Percentiles rank a stretch among this genome's conserved stretches.
These are phyloP conservation scores for Muntiacus reevesi DNA, from an alignment of 2,113 vertebrate species.

Conservation along the genomic window DNA sequence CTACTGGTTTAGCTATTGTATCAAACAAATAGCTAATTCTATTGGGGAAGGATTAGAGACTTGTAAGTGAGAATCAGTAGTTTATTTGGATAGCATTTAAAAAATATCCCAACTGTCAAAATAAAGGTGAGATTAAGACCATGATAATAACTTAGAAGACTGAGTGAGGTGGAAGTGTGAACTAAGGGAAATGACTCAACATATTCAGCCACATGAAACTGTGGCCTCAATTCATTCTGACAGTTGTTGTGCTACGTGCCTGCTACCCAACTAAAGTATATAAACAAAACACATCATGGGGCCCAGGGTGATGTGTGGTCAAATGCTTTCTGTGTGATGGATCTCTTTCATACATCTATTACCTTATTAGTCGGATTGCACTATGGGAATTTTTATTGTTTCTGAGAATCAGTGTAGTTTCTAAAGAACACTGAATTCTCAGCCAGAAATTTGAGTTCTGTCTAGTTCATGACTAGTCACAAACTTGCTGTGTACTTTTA, in stretches of 20 bases:
- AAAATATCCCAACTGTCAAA: conserved; percentile 36
- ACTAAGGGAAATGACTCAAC: conserved; percentile 43
- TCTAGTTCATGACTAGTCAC: background rate
- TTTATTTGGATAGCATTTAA: conserved; percentile 51
- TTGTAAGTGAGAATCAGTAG: conserved; percentile 55
- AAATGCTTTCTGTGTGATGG: background rate
- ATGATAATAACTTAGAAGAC: conserved; percentile 37
- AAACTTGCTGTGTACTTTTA: background rate
- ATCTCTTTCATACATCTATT: background rate
- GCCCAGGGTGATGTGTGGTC: background rate
- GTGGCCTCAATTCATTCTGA: background rate
- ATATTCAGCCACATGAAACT: background rate
- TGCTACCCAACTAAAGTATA: background rate
- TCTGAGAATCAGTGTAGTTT: background rate
- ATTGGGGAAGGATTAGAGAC: background rate
- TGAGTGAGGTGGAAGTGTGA: background rate
- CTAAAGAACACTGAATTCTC: background rate
- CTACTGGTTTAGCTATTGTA: background rate
- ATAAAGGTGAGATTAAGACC: conserved; percentile 36
- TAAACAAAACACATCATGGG: background rate
- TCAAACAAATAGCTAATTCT: background rate
- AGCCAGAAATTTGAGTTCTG: background rate
- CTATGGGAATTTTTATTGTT: background rate
- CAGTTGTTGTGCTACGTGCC: background rate
- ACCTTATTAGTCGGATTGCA: background rate